These are phyloP conservation scores for Tribolium madens DNA, from an alignment of 1,140 invertebrate species.

Conservation along the genomic window DNA sequence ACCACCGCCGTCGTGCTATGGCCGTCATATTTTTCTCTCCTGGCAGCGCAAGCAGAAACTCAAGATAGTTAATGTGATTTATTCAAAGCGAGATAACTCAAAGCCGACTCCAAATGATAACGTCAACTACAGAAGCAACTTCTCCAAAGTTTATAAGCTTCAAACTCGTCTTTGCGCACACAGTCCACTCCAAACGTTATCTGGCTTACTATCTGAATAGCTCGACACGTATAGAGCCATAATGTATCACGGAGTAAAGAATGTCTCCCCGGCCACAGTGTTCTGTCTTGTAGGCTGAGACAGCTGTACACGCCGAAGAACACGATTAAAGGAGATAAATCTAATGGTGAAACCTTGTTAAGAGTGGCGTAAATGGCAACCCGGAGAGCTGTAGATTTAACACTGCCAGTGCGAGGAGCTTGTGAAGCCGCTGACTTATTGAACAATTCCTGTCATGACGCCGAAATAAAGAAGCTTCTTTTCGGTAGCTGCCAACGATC, in stretches of 20 bases:
- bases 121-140: constrained; percentile 60
- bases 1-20: constrained; percentile 30
- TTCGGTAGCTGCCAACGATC: constrained; percentile 28
- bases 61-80: constrained; percentile 63
- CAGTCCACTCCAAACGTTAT: constrained; percentile 58
- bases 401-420: constrained; percentile 47
- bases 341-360: constrained; percentile 64
- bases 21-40: constrained; percentile 58
- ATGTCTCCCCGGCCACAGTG: constrained; percentile 56
- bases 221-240: constrained; percentile 57
- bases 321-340: constrained; percentile 64
- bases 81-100: constrained; percentile 59
- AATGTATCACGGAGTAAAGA: constrained; percentile 60
- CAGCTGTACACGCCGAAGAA: constrained; percentile 61
- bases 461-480: constrained; percentile 42
- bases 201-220: constrained; percentile 57
- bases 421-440: constrained; percentile 55
- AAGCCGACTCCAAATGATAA: constrained; percentile 57
- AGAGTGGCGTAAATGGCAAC: constrained; percentile 62
- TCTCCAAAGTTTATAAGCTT: constrained; percentile 60
- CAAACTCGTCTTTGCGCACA: constrained; percentile 49
- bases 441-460: constrained; percentile 52
- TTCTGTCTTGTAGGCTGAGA: constrained; percentile 61
- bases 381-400: constrained; percentile 59
- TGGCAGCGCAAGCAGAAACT: constrained; percentile 51